Evolutionary conservation across 2,888 invertebrate species (phyloP).

Genomic region (Cylloceria caligata): DNA sequence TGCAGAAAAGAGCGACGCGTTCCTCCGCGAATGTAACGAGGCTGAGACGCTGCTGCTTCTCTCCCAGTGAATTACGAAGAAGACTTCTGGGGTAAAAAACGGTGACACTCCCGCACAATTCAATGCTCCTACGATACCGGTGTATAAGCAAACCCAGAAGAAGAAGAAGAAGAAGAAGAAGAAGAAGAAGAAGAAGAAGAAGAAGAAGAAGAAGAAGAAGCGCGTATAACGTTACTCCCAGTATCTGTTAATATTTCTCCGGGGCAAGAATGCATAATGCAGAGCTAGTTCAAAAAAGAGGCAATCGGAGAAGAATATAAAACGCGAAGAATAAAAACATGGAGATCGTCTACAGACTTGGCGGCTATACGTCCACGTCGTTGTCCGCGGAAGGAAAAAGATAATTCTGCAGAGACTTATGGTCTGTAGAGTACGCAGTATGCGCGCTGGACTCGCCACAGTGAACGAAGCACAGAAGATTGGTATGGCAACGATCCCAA

Average conservation of each 20-base stretch:
- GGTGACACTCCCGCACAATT: conserved; percentile 1
- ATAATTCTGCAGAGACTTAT: conserved; percentile 18
- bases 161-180: neutral
- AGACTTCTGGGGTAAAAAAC: neutral
- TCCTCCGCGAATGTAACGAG: conserved; percentile 1
- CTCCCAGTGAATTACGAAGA: conserved; percentile 16
- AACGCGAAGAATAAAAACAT: conserved; percentile 29
- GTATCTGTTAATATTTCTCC: conserved; percentile 20
- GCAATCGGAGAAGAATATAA: conserved; percentile 17
- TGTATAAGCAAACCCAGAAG: neutral
- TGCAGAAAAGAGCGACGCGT: conserved; percentile 5
- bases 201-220: neutral
- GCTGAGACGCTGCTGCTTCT: neutral
- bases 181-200: neutral
- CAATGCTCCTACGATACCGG: neutral
- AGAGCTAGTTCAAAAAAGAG: conserved; percentile 11
- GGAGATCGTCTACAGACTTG: conserved; percentile 7
- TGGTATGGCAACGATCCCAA: conserved; percentile 61
- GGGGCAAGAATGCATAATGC: conserved; percentile 34
- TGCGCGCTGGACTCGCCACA: neutral
- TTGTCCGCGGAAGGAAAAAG: conserved; percentile 15
- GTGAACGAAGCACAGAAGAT: conserved; percentile 41
- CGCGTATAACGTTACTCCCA: neutral
- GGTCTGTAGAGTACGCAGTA: conserved; percentile 1
- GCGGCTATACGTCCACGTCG: conserved; percentile 12